A percentile compares a stretch with the other conserved stretches of the same genome.
Conservation (phyloP, 2,797 vertebrate genomes). For the Helostoma temminkii region DNA sequence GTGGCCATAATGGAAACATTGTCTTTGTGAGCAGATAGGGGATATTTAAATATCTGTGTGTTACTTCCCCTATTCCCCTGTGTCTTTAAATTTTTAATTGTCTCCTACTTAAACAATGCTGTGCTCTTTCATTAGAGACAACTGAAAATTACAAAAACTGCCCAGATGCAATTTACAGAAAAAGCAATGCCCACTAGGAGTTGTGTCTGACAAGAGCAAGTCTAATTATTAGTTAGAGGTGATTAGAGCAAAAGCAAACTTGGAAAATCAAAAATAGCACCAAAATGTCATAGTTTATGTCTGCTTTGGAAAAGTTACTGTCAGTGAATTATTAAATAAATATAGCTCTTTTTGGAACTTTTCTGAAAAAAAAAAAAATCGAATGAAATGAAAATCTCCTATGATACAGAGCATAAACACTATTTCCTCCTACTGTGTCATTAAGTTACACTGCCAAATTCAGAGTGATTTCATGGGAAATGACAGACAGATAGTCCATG, state of each 20-base stretch:
- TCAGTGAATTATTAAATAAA: slow-evolving; percentile 42
- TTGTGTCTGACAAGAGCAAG: slow-evolving; percentile 33
- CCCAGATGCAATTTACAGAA: slow-evolving; percentile 21
- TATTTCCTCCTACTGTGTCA: slow-evolving; percentile 49
- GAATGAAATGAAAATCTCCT: no score
- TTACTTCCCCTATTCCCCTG: not conserved
- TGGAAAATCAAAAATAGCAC: slow-evolving; percentile 30
- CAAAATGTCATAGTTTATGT: slow-evolving; percentile 19
- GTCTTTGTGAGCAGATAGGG: slow-evolving; percentile 26
- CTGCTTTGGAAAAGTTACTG: slow-evolving; percentile 26
- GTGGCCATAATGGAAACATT: slow-evolving; percentile 43
- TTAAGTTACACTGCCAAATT: slow-evolving; percentile 51
- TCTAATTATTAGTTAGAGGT: slow-evolving; percentile 58
- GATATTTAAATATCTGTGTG: slow-evolving; percentile 41
- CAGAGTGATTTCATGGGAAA: slow-evolving; percentile 48
- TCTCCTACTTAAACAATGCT: slow-evolving; percentile 33
- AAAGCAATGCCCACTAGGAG: slow-evolving; percentile 17
- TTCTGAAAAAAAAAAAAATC: not conserved
- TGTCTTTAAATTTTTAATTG: slow-evolving; percentile 47
- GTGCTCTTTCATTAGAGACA: slow-evolving; percentile 31
- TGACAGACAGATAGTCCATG: slow-evolving; percentile 55
- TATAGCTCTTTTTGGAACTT: slow-evolving; percentile 26
- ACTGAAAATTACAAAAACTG: slow-evolving; percentile 31
- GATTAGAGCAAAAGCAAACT: slow-evolving; percentile 43
- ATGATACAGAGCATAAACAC: slow-evolving; percentile 37